Conservation (phyloP, 2,113 vertebrate species). For the Phaethornis superciliosus region DNA sequence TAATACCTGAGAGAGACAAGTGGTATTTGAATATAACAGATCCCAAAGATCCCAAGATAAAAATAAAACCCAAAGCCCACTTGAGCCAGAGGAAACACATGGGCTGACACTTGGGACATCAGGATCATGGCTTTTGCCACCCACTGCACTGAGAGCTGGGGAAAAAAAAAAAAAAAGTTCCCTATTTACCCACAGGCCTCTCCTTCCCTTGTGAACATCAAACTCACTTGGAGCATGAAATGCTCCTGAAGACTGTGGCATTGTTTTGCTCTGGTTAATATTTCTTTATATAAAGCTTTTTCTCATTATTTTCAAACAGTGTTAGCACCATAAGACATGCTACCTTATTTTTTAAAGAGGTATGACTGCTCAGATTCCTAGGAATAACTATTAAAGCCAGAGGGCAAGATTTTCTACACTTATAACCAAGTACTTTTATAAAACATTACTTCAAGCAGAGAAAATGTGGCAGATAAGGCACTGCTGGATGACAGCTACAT, state of each 20-base stretch:
- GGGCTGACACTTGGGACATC: neutral
- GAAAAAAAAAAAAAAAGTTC: neutral
- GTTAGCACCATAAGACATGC: neutral
- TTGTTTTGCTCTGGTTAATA: conserved; percentile 14
- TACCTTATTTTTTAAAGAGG: conserved; percentile 16
- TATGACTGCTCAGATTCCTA: neutral
- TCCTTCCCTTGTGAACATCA: neutral
- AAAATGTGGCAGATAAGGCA: conserved; percentile 43
- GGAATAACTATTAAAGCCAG: conserved; percentile 3
- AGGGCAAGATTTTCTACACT: neutral
- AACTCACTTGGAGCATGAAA: neutral
- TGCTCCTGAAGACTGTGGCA: neutral
- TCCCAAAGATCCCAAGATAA: neutral
- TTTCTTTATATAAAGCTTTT: neutral
- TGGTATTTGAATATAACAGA: neutral
- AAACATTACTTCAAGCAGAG: conserved; percentile 1
- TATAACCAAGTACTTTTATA: neutral
- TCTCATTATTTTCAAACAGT: neutral
- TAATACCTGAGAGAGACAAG: neutral
- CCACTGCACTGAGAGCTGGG: neutral
- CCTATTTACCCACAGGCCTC: neutral
- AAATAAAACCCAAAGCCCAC: neutral
- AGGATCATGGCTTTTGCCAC: neutral
- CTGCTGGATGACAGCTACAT: conserved; percentile 13
- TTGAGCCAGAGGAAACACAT: neutral